A percentile compares a stretch with the other conserved stretches of the same genome.
Conservation (phyloP, 2,888 invertebrate genomes). For the Ferdinandea cuprea region DNA sequence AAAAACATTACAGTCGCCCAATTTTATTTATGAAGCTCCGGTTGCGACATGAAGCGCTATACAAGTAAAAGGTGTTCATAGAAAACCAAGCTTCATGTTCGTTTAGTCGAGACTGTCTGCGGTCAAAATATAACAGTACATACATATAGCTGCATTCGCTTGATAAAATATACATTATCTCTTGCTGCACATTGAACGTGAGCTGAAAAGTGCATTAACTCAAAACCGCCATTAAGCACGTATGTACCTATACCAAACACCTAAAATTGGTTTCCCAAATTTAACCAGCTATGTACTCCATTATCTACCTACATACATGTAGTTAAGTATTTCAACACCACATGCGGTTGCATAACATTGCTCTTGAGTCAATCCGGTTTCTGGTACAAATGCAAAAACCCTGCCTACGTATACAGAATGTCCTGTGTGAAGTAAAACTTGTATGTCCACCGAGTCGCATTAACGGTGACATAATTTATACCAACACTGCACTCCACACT, state of each 20-base stretch:
- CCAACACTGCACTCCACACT: neutral
- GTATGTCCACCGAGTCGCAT: neutral
- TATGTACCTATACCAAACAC: neutral
- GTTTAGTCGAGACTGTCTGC: too few species aligned
- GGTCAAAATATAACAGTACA: too few species aligned
- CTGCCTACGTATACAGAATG: neutral
- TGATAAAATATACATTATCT: neutral
- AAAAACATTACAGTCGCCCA: too few species aligned
- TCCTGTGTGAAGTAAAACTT: neutral
- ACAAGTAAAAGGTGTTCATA: too few species aligned
- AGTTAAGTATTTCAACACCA: slow-evolving; percentile 15
- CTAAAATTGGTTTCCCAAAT: slow-evolving; percentile 24
- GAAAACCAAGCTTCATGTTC: too few species aligned
- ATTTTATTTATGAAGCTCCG: too few species aligned
- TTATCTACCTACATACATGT: neutral
- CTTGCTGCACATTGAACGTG: neutral
- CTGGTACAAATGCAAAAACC: neutral
- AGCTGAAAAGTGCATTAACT: slow-evolving; percentile 8
- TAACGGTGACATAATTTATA: slow-evolving; percentile 27
- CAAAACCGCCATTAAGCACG: slow-evolving; percentile 19
- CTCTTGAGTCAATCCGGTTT: neutral
- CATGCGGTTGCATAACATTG: slow-evolving; percentile 28
- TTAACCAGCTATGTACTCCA: slow-evolving; percentile 2
- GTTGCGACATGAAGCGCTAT: too few species aligned
- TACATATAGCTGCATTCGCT: too few species aligned